These are phyloP conservation scores for Eulemur albifrons DNA, from an alignment of 2,797 vertebrate genomes.

Conservation along the genomic window DNA sequence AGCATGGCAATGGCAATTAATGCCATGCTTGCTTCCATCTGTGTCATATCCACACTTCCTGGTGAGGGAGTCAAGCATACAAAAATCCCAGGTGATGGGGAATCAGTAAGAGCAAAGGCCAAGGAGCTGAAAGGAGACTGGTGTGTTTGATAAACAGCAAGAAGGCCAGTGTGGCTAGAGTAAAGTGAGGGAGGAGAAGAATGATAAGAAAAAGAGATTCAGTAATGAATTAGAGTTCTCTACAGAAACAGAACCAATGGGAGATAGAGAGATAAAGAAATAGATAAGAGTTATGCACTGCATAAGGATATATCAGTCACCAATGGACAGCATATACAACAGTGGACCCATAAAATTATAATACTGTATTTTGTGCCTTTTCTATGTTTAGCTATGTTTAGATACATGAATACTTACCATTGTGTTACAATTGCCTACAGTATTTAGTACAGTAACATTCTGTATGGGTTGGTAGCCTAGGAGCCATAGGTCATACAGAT, in stretches of 20 bases:
- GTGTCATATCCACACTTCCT: not conserved
- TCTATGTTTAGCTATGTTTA: not conserved
- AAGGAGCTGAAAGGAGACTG: not conserved
- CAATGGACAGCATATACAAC: not conserved
- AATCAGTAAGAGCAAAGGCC: not conserved
- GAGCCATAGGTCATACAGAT: not conserved
- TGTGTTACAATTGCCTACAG: not conserved
- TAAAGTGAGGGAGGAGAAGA: not conserved
- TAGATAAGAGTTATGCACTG: not conserved
- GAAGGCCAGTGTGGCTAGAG: not conserved
- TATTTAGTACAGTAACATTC: not conserved
- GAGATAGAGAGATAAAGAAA: not conserved
- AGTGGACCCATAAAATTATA: not conserved
- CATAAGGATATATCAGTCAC: not conserved
- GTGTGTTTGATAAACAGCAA: not conserved
- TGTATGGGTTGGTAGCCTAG: not conserved
- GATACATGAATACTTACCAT: not conserved
- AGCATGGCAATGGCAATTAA: not conserved
- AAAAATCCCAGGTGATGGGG: not conserved
- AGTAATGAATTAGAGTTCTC: not conserved
- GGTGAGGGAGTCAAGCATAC: not conserved
- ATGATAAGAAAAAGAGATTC: not conserved
- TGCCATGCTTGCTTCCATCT: not conserved
- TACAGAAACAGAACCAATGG: not conserved
- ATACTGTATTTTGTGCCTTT: not conserved